Percentiles rank a stretch among this genome's conserved stretches.
These are phyloP conservation scores for Cygnus atratus DNA, from an alignment of 2,113 vertebrate genomes.

Conservation along the genomic window DNA sequence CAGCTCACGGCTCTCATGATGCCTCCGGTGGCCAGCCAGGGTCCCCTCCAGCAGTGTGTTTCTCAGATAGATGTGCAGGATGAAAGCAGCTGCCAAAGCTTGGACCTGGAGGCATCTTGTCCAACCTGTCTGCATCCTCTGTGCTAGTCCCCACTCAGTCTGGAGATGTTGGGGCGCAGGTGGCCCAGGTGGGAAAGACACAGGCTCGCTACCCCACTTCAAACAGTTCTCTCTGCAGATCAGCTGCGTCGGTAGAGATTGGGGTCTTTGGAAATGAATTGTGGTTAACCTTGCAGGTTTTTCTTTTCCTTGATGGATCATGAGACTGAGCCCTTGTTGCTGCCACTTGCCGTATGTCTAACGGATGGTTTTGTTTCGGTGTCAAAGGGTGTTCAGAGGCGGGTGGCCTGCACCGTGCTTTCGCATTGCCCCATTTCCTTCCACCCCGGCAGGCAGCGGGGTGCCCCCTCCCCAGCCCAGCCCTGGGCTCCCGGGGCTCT, in stretches of 20 bases:
- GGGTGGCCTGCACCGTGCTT: not conserved
- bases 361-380: conserved; percentile 24
- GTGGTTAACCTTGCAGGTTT: not conserved
- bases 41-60: not conserved
- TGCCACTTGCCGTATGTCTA: not conserved
- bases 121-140: not conserved
- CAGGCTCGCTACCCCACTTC: not conserved
- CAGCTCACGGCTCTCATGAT: not conserved
- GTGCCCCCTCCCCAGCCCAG: not conserved
- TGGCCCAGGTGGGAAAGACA: not conserved
- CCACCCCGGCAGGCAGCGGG: rapidly evolving
- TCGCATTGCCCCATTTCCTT: rapidly evolving
- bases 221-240: not conserved
- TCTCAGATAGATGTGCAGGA: not conserved
- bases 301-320: not conserved
- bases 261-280: conserved; percentile 35
- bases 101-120: not conserved
- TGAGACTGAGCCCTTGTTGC: not conserved
- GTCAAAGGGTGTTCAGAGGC: conserved; percentile 7
- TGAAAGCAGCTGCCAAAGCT: not conserved
- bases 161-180: not conserved
- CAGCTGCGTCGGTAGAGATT: not conserved
- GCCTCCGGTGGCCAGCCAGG: not conserved
- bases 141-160: not conserved
- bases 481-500: not conserved